These are phyloP conservation scores for Tapera naevia DNA, from an alignment of 2,797 vertebrate genomes.

Conservation along the genomic window DNA sequence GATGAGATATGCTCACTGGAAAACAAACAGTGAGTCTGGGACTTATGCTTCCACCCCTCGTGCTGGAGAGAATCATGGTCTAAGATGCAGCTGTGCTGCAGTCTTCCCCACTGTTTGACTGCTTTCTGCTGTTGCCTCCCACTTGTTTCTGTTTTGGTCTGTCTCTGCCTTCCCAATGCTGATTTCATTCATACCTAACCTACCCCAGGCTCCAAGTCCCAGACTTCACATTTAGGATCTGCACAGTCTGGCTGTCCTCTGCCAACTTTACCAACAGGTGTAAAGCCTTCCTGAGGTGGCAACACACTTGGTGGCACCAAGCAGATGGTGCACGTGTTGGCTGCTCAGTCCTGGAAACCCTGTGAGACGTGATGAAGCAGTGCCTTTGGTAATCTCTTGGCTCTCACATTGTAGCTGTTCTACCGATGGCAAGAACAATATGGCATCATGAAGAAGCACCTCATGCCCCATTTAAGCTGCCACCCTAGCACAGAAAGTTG, in stretches of 20 bases:
- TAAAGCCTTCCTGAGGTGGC: neutral
- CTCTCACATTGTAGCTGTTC: neutral
- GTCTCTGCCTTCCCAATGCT: neutral
- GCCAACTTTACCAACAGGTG: accelerated
- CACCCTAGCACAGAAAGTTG: neutral
- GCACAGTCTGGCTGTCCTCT: neutral
- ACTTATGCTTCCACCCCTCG: accelerated
- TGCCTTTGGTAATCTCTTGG: neutral
- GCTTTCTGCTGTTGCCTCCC: neutral
- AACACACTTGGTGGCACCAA: neutral
- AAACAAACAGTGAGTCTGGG: neutral
- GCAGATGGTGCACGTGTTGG: neutral
- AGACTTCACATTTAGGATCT: accelerated
- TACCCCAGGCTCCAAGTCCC: neutral
- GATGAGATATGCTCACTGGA: neutral
- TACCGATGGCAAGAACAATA: neutral
- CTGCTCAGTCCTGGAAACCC: neutral
- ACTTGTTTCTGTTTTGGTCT: neutral
- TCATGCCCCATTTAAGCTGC: neutral
- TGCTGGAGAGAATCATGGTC: neutral
- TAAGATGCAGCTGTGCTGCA: accelerated
- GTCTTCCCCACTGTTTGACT: neutral
- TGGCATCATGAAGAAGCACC: neutral
- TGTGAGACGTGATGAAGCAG: accelerated
- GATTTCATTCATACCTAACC: neutral